These are phyloP conservation scores for Premnoplex brunnescens DNA, from an alignment of 2,797 vertebrate genomes.

Conservation along the genomic window DNA sequence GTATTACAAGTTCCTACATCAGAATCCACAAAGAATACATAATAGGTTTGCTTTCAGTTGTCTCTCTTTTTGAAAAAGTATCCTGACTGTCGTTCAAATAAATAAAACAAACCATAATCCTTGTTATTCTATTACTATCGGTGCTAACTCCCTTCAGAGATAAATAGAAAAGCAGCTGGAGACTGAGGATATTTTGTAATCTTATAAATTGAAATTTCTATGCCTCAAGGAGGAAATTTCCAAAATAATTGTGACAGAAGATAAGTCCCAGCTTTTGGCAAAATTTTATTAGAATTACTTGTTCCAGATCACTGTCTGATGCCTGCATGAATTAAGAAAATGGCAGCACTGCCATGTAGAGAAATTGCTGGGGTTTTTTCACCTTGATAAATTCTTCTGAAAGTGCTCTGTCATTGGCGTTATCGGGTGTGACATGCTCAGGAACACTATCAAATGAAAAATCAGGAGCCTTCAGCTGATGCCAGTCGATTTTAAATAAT, in stretches of 20 bases:
- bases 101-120: slow-evolving; percentile 64
- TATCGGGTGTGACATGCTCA: neutral
- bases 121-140: slow-evolving; percentile 39
- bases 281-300: slow-evolving; percentile 59
- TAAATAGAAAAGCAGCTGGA: slow-evolving; percentile 64
- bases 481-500: neutral
- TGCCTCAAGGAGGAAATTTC: slow-evolving; percentile 64
- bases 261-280: slow-evolving; percentile 59
- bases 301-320: slow-evolving; percentile 55
- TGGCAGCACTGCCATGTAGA: neutral
- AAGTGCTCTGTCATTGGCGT: neutral
- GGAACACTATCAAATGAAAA: neutral
- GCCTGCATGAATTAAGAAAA: slow-evolving; percentile 29
- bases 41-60: slow-evolving; percentile 6
- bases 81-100: slow-evolving; percentile 17
- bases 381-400: neutral
- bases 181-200: slow-evolving; percentile 58
- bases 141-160: slow-evolving; percentile 55
- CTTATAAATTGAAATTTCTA: slow-evolving; percentile 70
- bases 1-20: neutral
- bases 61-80: neutral
- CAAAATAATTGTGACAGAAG: slow-evolving; percentile 63
- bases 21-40: neutral
- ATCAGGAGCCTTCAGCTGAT: neutral
- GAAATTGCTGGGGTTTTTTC: neutral